Conservation (phyloP, 2,888 invertebrate genomes). For the Nomada fucata region DNA sequence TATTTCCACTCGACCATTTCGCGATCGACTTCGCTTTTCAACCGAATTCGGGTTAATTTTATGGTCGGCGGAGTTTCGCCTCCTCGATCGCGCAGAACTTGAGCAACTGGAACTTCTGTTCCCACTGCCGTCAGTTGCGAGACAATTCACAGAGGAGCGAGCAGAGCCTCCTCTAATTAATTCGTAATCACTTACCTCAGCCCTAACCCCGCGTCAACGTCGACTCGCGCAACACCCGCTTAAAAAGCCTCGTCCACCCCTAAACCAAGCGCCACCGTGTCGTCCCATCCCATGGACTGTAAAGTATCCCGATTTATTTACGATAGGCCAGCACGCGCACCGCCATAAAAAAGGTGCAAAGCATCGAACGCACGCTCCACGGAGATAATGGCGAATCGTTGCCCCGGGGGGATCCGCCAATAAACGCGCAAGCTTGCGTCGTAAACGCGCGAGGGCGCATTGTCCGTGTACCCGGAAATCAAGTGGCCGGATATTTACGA, state of each 20-base stretch:
- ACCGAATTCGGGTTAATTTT: slow-evolving; percentile 4
- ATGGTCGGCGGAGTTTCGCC: neutral
- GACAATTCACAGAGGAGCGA: neutral
- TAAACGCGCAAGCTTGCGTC: slow-evolving; percentile 44
- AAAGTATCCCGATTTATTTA: neutral
- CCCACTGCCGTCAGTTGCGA: no score
- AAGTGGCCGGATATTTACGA: slow-evolving; percentile 47
- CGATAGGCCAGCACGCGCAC: slow-evolving; percentile 26
- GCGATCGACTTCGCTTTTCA: neutral
- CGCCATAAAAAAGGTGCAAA: slow-evolving; percentile 26
- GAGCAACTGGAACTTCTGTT: no score
- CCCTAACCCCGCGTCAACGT: no score
- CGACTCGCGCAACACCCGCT: no score
- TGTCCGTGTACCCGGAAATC: slow-evolving; percentile 16
- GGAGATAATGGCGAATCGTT: slow-evolving; percentile 40
- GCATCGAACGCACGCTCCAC: neutral
- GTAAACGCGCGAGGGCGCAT: slow-evolving; percentile 24
- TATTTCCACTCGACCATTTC: no score
- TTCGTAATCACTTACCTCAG: no score
- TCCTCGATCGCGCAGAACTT: no score
- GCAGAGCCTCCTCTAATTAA: no score
- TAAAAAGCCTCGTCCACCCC: neutral
- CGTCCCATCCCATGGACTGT: neutral
- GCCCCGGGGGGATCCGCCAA: neutral
- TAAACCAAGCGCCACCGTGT: neutral